Base-by-base conservation (phyloP, 1,140 invertebrate genomes). In the Drosophila quadrilineata region DNA sequence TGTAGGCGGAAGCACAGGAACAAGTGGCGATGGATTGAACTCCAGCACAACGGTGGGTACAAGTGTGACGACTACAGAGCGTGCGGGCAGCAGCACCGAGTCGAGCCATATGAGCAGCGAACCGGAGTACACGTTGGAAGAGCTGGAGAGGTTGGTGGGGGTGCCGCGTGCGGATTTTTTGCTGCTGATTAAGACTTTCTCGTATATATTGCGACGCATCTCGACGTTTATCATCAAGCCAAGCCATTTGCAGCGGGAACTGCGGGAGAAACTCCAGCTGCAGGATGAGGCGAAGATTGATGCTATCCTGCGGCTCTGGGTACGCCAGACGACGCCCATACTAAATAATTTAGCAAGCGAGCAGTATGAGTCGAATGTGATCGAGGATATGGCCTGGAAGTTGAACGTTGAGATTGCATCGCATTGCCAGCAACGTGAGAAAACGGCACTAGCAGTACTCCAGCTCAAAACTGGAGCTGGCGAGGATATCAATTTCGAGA, bases 221-320 rank as follows among this genome's bases (percentile, higher is more conserved):
- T 89, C 88, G 3, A 89, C 88, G 22, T 89, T 89, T 21, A 84
- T 89, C 5, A 89, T 89, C 16, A 89, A 89, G 48, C 88, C 88
- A 2, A 88, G 88, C 6, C 48, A 71, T 9, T 24, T 89, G 31
- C 88, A 89, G 33, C 67, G 71, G 0, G 88, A 89, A 35, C 60
- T 89, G 48, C 74, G 88, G 17, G 88, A 89, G 1, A 89, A 89
- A 43, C 57, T 89, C 0, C 76, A 89, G 48, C 49, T 89, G 40
- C 70, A 89, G 28, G 88, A 89, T 29, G 88, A 89, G 48, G 87
- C 88, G 3, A 89, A 89, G 71, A 86, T 89, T 50, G 88, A 89
- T 87, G 88, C 88, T 6, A 89, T 89, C 3, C 36, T 89, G 22
- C 63, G 86, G 0, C 40, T 89, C 10, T 89, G 88, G 88, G 86